These are phyloP conservation scores for Drosophila dives DNA, from an alignment of 2,888 invertebrate genomes.

Conservation along the genomic window DNA sequence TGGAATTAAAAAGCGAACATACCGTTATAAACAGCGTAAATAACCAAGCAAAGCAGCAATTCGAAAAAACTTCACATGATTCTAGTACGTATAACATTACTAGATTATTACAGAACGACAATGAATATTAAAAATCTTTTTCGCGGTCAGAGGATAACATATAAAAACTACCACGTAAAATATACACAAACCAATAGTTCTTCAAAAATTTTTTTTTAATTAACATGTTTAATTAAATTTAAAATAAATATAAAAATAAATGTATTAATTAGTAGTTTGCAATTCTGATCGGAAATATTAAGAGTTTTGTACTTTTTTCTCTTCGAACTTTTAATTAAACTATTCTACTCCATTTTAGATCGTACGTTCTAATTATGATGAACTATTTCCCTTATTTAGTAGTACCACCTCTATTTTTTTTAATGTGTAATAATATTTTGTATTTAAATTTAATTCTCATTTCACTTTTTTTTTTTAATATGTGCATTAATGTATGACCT, in stretches of 20 bases:
- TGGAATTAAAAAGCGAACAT: constrained; percentile 37
- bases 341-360: background rate
- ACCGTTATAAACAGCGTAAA: constrained; percentile 12
- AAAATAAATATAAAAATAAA: background rate
- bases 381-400: background rate
- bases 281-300: background rate
- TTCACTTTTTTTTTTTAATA: background rate
- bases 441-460: background rate
- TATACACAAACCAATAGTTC: background rate
- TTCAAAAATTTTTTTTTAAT: background rate
- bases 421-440: no score
- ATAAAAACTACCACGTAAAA: background rate
- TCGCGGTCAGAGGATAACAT: background rate
- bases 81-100: constrained; percentile 10
- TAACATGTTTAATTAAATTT: background rate
- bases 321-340: background rate
- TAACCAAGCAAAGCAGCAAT: constrained; percentile 3
- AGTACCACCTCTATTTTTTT: background rate
- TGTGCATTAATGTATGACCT: background rate
- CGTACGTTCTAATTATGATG: background rate
- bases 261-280: background rate
- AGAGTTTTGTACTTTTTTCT: background rate
- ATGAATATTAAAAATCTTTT: background rate
- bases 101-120: background rate
- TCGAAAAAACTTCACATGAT: background rate